Evolutionary conservation across 2,797 vertebrate species (phyloP).

Genomic region (Toxotes lorentzi): DNA sequence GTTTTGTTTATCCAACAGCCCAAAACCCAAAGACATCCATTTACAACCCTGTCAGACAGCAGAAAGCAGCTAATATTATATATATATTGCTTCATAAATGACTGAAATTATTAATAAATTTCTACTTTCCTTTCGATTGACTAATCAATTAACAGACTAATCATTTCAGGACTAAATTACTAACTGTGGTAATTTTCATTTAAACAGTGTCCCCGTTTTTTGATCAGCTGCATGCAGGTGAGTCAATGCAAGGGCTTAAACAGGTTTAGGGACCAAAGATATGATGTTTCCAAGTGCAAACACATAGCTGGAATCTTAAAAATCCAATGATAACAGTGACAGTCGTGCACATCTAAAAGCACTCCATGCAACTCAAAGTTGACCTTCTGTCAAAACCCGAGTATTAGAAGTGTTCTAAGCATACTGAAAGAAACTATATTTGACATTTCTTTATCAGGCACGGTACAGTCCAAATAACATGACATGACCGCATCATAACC

Average conservation of each 20-base stretch:
- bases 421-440: not conserved
- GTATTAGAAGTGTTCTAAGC: too few relatives aligned
- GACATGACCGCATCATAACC: not conserved
- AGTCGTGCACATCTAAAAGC: not conserved
- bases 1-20: too few relatives aligned
- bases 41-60: not conserved
- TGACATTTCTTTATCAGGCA: not conserved
- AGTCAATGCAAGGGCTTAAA: not conserved
- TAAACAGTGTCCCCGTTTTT: not conserved
- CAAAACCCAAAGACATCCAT: not conserved
- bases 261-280: not conserved
- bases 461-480: not conserved
- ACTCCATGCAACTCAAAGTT: not conserved
- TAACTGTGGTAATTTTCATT: not conserved
- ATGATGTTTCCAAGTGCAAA: not conserved
- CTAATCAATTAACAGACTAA: not conserved
- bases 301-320: not conserved
- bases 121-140: too few relatives aligned
- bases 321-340: not conserved
- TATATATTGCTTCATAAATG: too few relatives aligned
- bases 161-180: not conserved
- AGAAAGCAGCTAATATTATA: not conserved
- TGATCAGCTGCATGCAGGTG: not conserved
- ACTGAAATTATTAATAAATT: too few relatives aligned
- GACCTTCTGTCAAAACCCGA: not conserved